Conservation (phyloP, 2,888 invertebrate genomes). For the Philereme transversata region DNA sequence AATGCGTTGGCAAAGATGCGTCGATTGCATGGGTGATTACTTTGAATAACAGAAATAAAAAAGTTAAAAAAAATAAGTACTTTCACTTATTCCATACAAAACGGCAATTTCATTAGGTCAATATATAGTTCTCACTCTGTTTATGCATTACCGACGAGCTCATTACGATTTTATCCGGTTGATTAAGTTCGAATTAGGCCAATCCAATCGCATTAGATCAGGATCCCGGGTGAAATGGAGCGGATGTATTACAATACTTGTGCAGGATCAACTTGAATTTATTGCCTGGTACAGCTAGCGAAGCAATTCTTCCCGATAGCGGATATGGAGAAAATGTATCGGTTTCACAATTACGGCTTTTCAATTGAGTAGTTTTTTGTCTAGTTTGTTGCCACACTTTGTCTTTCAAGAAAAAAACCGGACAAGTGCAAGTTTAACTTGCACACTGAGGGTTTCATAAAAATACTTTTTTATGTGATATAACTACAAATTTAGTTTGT, state of each 20-base stretch:
- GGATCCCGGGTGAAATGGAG: conserved; percentile 32
- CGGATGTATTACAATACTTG: conserved; percentile 30
- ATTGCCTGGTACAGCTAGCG: conserved; percentile 11
- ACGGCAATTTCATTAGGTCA: too few relatives aligned
- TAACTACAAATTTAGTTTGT: too few relatives aligned
- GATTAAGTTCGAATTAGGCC: conserved; percentile 39
- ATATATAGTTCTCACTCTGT: not conserved
- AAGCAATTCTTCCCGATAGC: conserved; percentile 16
- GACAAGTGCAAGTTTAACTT: too few relatives aligned
- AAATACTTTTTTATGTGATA: too few relatives aligned
- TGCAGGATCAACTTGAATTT: conserved; percentile 26
- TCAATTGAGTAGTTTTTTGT: not conserved
- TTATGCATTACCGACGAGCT: conserved; percentile 22
- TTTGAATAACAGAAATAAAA: too few relatives aligned
- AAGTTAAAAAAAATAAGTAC: too few relatives aligned
- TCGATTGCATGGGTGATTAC: too few relatives aligned
- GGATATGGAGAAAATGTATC: conserved; percentile 17
- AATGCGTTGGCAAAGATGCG: too few relatives aligned
- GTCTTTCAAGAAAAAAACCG: too few relatives aligned
- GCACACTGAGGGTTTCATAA: too few relatives aligned
- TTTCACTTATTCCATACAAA: too few relatives aligned
- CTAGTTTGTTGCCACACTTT: too few relatives aligned
- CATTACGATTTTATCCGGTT: conserved; percentile 31
- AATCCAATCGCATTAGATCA: conserved; percentile 36
- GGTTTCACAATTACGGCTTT: not conserved